These are phyloP conservation scores for Triplophysa yarkandensis DNA, from an alignment of 2,797 vertebrate genomes.

Conservation along the genomic window DNA sequence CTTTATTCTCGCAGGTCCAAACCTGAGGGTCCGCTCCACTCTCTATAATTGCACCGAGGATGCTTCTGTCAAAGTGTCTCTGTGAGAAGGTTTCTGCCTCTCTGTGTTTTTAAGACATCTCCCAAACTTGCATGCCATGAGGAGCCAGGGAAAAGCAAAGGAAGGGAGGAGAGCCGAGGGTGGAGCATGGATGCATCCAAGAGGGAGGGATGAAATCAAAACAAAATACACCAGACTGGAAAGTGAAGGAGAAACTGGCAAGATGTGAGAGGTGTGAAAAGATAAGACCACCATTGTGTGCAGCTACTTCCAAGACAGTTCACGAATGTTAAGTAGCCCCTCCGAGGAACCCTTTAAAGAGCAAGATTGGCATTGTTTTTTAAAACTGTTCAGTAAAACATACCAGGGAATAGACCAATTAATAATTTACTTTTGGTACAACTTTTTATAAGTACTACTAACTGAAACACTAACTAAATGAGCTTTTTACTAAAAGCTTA, in stretches of 20 bases:
- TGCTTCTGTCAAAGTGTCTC: constrained; percentile 25
- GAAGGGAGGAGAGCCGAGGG: constrained; percentile 41
- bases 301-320: constrained; percentile 26
- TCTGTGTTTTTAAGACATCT: constrained; percentile 41
- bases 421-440: neutral
- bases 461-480: no score
- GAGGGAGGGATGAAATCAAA: constrained; percentile 48
- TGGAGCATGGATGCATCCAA: constrained; percentile 51
- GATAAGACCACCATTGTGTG: constrained; percentile 15
- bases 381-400: neutral
- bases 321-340: constrained; percentile 4
- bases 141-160: constrained; percentile 20
- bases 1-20: constrained; percentile 34
- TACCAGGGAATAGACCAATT: neutral
- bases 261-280: neutral
- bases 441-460: no score
- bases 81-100: constrained; percentile 38
- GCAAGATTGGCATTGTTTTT: constrained; percentile 29
- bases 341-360: neutral
- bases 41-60: constrained; percentile 32
- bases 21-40: neutral
- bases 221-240: constrained; percentile 31
- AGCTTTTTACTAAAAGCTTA: no score
- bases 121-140: constrained; percentile 50
- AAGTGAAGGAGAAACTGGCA: neutral